Evolutionary conservation across 2,888 invertebrate species (phyloP).

Genomic region (Drosophila mimica): DNA sequence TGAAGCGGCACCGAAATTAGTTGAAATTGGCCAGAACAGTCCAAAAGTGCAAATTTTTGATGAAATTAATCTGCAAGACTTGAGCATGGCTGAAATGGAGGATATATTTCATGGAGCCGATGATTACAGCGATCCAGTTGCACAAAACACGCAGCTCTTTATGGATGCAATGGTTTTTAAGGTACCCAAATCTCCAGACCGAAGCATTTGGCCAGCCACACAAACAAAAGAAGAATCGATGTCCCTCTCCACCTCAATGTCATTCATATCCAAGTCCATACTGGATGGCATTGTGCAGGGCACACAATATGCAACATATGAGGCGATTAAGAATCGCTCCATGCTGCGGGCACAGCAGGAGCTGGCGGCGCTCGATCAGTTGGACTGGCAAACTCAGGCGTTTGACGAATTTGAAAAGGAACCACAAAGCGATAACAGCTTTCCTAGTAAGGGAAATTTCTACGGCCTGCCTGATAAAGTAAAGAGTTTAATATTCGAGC

Average conservation of each 20-base stretch:
- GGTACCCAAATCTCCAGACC: constrained; percentile 58
- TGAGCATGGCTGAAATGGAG: constrained; percentile 55
- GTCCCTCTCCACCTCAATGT: constrained; percentile 38
- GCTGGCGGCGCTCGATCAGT: constrained; percentile 60
- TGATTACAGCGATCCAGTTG: constrained; percentile 42
- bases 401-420: constrained; percentile 66
- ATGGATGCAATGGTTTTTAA: constrained; percentile 80
- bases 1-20: background rate
- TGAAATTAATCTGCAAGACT: constrained; percentile 66
- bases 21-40: background rate
- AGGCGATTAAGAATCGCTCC: constrained; percentile 69
- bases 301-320: constrained; percentile 81
- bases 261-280: constrained; percentile 46
- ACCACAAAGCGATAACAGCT: constrained; percentile 46
- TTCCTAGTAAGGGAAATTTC: constrained; percentile 86
- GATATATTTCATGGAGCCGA: constrained; percentile 62
- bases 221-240: constrained; percentile 45
- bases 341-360: constrained; percentile 47
- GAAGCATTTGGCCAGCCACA: background rate
- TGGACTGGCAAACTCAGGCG: constrained; percentile 82
- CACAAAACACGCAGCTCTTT: constrained; percentile 83
- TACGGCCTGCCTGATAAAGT: constrained; percentile 92
- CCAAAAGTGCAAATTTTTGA: constrained; percentile 48
- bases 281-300: constrained; percentile 70
- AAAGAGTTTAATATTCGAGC: constrained; percentile 89